Conservation (phyloP, 2,113 vertebrate genomes). For the Abramis brama region DNA sequence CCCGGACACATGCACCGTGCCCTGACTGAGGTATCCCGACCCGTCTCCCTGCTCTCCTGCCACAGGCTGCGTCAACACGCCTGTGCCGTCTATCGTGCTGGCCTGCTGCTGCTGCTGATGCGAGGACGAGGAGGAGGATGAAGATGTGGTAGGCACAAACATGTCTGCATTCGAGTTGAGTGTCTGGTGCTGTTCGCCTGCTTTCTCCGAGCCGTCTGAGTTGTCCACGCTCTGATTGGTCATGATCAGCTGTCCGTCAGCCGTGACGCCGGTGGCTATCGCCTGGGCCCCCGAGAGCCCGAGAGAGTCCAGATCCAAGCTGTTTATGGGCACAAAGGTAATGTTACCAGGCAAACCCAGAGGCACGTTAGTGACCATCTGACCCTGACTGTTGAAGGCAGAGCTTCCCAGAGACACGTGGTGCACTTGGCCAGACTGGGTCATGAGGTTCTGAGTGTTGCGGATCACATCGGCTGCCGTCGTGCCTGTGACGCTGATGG, state of each 20-base stretch:
- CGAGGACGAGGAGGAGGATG: slow-evolving; percentile 81
- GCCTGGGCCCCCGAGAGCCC: slow-evolving; percentile 95
- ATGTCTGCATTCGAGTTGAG: slow-evolving; percentile 90
- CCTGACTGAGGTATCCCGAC: slow-evolving; percentile 87
- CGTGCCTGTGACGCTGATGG: slow-evolving; percentile 85
- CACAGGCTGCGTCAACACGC: slow-evolving; percentile 88
- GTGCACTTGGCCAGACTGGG: slow-evolving; percentile 91
- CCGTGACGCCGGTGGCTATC: slow-evolving; percentile 95
- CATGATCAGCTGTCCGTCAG: slow-evolving; percentile 96
- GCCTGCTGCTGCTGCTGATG: slow-evolving; percentile 79
- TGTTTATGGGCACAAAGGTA: slow-evolving; percentile 98
- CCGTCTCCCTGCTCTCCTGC: slow-evolving; percentile 85
- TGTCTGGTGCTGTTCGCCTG: slow-evolving; percentile 88
- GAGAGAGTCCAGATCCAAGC: slow-evolving; percentile 96
- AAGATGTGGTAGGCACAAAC: slow-evolving; percentile 93
- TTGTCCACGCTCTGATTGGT: slow-evolving; percentile 85
- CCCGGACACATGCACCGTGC: slow-evolving; percentile 79
- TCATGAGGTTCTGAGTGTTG: slow-evolving; percentile 90
- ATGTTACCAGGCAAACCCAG: slow-evolving; percentile 97
- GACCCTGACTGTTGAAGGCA: slow-evolving; percentile 92
- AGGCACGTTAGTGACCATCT: slow-evolving; percentile 97
- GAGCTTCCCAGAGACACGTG: slow-evolving; percentile 92
- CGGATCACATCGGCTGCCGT: slow-evolving; percentile 85
- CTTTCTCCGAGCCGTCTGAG: slow-evolving; percentile 88
- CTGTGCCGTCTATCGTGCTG: slow-evolving; percentile 86